A percentile compares a stretch with the other conserved stretches of the same genome.
Conservation (phyloP, 1,140 invertebrate species). For the Laodelphax striatellus region DNA sequence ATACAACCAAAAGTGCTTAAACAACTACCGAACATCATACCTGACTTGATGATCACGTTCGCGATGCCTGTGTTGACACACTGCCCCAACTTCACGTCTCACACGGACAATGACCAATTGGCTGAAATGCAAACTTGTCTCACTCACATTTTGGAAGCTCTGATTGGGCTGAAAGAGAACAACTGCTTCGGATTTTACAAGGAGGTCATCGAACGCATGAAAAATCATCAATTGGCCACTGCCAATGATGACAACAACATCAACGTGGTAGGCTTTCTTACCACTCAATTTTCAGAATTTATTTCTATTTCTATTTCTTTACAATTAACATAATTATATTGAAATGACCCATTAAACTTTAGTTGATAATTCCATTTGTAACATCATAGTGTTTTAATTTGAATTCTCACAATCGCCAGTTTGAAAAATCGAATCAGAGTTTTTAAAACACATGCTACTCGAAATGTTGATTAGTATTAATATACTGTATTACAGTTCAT, state of each 20-base stretch:
- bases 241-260: slow-evolving; percentile 63
- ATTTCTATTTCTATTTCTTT: too few relatives aligned
- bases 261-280: slow-evolving; percentile 61
- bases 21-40: slow-evolving; percentile 75
- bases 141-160: slow-evolving; percentile 87
- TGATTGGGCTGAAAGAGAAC: slow-evolving; percentile 84
- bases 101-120: slow-evolving; percentile 61
- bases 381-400: too few relatives aligned
- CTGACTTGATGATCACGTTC: slow-evolving; percentile 94
- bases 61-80: slow-evolving; percentile 87
- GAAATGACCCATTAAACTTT: too few relatives aligned
- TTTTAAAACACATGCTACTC: too few relatives aligned
- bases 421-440: too few relatives aligned
- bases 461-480: too few relatives aligned
- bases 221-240: slow-evolving; percentile 82
- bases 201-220: slow-evolving; percentile 82
- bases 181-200: slow-evolving; percentile 96
- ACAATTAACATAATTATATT: too few relatives aligned
- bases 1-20: slow-evolving; percentile 47
- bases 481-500: too few relatives aligned
- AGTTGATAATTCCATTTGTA: too few relatives aligned
- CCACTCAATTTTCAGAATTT: too few relatives aligned
- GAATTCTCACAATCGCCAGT: too few relatives aligned
- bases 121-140: slow-evolving; percentile 72
- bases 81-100: slow-evolving; percentile 68